Evolutionary conservation across 1,140 invertebrate species (phyloP).

Genomic region (Nasonia giraulti): DNA sequence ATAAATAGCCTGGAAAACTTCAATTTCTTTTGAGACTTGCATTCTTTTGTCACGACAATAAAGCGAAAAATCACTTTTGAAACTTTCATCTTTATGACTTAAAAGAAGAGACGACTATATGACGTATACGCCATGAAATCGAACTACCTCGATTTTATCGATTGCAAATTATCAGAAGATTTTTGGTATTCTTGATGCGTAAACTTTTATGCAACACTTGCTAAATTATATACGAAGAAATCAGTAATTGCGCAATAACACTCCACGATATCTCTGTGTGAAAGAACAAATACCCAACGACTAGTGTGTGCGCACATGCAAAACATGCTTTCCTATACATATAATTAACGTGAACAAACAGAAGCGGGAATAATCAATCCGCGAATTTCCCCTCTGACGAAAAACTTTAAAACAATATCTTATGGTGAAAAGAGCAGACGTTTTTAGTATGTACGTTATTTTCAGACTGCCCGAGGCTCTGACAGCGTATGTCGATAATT

Average conservation of each 20-base stretch:
- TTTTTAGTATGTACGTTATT: constrained; percentile 68
- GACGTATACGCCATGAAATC: background rate
- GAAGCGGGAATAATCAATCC: background rate
- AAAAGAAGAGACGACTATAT: background rate
- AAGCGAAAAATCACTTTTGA: background rate
- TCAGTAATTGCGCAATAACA: background rate
- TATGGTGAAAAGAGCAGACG: constrained; percentile 47
- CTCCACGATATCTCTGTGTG: background rate
- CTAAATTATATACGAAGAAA: background rate
- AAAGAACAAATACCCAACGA: background rate
- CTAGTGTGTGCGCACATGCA: constrained; percentile 5
- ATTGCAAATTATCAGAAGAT: background rate
- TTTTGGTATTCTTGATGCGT: background rate
- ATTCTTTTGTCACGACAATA: background rate
- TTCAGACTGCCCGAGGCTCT: constrained; percentile 73
- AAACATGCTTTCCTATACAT: constrained; percentile 6
- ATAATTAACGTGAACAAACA: background rate
- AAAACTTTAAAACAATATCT: background rate
- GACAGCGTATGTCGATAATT: constrained; percentile 72
- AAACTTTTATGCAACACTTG: background rate
- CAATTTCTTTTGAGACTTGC: background rate
- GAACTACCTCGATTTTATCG: background rate
- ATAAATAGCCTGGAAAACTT: background rate
- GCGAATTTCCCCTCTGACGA: background rate
- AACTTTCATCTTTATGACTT: background rate